Evolutionary conservation across 1,140 invertebrate species (phyloP).

Genomic region (Drosophila gunungcola): DNA sequence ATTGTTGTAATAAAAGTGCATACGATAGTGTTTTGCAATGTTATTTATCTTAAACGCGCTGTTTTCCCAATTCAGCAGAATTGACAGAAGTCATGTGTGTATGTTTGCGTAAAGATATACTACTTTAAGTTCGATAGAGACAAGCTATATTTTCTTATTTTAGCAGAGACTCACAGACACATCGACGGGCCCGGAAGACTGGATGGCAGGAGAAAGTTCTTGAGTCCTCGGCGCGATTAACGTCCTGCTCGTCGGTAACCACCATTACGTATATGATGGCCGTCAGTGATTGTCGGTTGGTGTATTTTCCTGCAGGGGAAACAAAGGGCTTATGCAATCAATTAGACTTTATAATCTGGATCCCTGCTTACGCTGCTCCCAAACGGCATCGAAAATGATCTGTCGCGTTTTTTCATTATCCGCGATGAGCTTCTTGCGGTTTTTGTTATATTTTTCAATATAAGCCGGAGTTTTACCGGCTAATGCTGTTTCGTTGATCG

Average conservation of each 20-base stretch:
- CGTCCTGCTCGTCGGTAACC: constrained; percentile 35
- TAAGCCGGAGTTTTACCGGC: not conserved
- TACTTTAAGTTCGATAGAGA: no score
- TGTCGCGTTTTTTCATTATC: constrained; percentile 31
- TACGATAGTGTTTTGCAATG: no score
- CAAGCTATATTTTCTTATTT: no score
- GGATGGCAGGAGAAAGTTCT: constrained; percentile 64
- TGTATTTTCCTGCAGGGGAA: constrained; percentile 66
- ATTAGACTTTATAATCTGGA: not conserved
- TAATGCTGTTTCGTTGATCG: not conserved
- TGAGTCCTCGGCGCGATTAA: constrained; percentile 33
- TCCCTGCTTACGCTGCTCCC: constrained; percentile 64
- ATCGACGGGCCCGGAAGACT: constrained; percentile 69
- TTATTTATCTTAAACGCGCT: no score
- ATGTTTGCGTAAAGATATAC: no score
- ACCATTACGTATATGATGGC: constrained; percentile 75
- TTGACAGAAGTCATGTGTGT: no score
- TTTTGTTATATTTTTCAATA: not conserved
- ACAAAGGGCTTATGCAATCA: not conserved
- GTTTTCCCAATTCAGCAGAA: no score
- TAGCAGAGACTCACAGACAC: constrained; percentile 54
- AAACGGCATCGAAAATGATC: constrained; percentile 60
- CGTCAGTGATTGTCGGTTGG: constrained; percentile 64
- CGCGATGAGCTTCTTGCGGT: not conserved
- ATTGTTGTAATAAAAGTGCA: no score